Percentiles rank a stretch among this genome's conserved stretches.
Conservation (phyloP, 2,113 vertebrate species). For the Furnarius figulus region DNA sequence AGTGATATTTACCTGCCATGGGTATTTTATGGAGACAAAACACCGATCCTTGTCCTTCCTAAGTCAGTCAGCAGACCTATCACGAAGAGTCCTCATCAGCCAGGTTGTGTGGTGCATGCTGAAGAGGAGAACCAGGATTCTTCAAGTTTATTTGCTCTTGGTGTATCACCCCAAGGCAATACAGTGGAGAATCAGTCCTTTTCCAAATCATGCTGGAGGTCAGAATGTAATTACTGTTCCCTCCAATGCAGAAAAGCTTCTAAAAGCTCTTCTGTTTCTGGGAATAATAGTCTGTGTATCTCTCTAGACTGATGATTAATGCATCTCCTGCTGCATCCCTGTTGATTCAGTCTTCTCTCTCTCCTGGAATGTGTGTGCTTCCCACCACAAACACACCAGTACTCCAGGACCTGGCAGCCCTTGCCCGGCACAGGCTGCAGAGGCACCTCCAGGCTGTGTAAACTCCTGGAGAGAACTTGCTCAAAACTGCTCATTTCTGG, state of each 20-base stretch:
- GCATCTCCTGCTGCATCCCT: not conserved
- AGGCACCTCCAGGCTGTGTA: not conserved
- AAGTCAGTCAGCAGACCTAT: not conserved
- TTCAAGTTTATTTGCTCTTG: not conserved
- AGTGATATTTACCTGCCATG: not conserved
- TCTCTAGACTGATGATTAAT: conserved; percentile 21
- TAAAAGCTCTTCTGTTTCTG: conserved; percentile 23
- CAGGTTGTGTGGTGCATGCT: not conserved
- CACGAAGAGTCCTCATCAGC: not conserved
- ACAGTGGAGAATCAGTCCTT: not conserved
- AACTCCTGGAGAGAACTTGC: not conserved
- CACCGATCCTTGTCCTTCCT: not conserved
- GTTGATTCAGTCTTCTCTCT: not conserved
- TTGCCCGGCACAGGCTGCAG: not conserved
- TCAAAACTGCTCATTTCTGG: not conserved
- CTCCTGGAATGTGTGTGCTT: not conserved
- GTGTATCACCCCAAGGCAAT: not conserved
- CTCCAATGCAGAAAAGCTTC: not conserved
- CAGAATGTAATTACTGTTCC: not conserved
- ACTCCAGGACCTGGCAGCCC: not conserved
- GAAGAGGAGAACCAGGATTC: not conserved
- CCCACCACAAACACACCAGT: not conserved
- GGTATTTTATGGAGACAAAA: not conserved
- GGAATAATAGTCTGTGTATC: not conserved
- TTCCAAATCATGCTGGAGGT: not conserved